Evolutionary conservation across 2,113 vertebrate genomes (phyloP).

Genomic region (Embiotoca jacksoni): DNA sequence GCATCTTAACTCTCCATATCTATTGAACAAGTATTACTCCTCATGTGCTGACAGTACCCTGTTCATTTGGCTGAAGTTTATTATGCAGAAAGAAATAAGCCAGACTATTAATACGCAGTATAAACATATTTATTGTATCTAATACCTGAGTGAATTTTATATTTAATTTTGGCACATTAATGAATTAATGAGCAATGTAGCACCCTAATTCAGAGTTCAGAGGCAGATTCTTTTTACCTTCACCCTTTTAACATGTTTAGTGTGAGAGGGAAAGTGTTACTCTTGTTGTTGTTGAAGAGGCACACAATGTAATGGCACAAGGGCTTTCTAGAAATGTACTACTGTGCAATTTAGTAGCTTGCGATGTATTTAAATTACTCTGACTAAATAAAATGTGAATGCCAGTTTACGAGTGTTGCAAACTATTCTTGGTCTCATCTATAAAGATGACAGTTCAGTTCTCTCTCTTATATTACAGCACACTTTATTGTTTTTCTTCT

Average conservation of each 20-base stretch:
- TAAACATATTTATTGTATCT: not conserved
- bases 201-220: not conserved
- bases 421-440: not conserved
- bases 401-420: not conserved
- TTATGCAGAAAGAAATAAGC: not conserved
- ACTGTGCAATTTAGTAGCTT: slow-evolving; percentile 9
- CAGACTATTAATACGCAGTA: not conserved
- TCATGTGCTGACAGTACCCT: not conserved
- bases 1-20: not conserved
- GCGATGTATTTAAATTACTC: not conserved
- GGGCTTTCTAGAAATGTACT: not conserved
- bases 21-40: not conserved
- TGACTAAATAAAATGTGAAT: slow-evolving; percentile 41
- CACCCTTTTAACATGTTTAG: not conserved
- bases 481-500: not conserved
- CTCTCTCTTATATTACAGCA: too few species aligned
- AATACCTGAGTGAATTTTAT: not conserved
- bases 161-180: not conserved
- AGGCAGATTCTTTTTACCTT: not conserved
- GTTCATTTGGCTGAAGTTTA: not conserved
- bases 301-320: not conserved
- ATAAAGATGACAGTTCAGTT: too few species aligned
- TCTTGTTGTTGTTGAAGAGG: not conserved
- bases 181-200: not conserved
- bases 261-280: not conserved